Conservation (phyloP, 92 coral and sea anemone species). For the Heliopora coerulea region DNA sequence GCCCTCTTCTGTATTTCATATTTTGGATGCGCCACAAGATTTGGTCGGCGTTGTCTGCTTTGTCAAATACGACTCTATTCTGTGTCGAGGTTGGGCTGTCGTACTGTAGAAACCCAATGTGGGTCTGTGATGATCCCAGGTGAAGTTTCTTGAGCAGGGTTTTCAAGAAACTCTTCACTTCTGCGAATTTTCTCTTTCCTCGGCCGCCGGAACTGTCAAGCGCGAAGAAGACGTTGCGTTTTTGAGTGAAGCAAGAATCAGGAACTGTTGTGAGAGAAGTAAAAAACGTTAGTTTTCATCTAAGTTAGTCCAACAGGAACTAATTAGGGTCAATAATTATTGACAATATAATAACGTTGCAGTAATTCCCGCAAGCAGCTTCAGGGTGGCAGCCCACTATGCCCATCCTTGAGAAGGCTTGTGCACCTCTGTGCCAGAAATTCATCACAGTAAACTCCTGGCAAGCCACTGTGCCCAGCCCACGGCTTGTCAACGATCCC, state of each 20-base stretch:
- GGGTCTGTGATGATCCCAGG: conserved; percentile 19
- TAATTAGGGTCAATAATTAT: too few species aligned
- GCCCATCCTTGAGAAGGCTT: too few species aligned
- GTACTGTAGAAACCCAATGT: conserved; percentile 33
- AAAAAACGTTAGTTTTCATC: too few species aligned
- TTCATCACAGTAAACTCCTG: too few species aligned
- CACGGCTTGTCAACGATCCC: too few species aligned
- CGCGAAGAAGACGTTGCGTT: conserved; percentile 22
- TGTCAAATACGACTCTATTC: not conserved
- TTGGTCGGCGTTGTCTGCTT: not conserved
- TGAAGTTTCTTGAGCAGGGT: conserved; percentile 20
- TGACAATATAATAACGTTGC: too few species aligned
- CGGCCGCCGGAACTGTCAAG: conserved; percentile 37
- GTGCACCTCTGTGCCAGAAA: too few species aligned
- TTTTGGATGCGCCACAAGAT: conserved; percentile 27
- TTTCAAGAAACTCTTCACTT: conserved; percentile 31
- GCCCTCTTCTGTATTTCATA: conserved; percentile 32
- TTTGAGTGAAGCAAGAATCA: conserved; percentile 17
- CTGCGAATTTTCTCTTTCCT: conserved; percentile 20
- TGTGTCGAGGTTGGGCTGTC: conserved; percentile 8
- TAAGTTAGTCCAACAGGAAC: too few species aligned
- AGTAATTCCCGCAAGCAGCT: too few species aligned
- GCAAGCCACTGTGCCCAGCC: too few species aligned
- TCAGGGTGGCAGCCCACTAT: too few species aligned
- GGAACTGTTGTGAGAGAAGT: conserved; percentile 30